Base-by-base conservation (phyloP, 2,888 invertebrate genomes). In the Protophormia terraenovae region DNA sequence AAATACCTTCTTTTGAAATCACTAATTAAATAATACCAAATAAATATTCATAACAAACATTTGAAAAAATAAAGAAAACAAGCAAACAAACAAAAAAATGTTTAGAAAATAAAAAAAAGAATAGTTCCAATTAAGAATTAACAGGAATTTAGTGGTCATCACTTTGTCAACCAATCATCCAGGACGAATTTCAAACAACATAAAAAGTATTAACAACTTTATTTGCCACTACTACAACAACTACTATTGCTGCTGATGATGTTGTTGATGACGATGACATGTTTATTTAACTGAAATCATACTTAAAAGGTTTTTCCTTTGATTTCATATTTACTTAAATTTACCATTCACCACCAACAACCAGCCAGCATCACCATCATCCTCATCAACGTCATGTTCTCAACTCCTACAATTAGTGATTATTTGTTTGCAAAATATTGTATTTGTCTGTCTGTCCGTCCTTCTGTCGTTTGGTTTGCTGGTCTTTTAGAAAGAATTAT, bases 401-500 rank as follows among this genome's bases (percentile, higher is more conserved):
- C 64, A 71, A 83, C 82, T 83, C 82, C 82, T 83, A 78, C 85
- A 85, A 85, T 85, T 85, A 85, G 85, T 78, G 73, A 85, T 82
- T 85, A 85, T 85, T 85, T 85, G 82, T 84, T 84, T 62, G 79
- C 66, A 81, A 81, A 80, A 67, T 80, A 73, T 58, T 69, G 47
- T 41, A 58, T 35, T 6, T 16, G 45, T 67, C 10, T 29, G 64
- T 16, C 24, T 29, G 75, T 76, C 41, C 12, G 76, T 35, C n/a
- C 12, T 12, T n/a, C n/a, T n/a, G n/a, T n/a, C n/a, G 29, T n/a
- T 47, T 45, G 45, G 35, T 27, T n/a, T n/a, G n/a, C n/a, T n/a
- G n/a, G n/a, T n/a, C n/a, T n/a, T n/a, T n/a, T n/a, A n/a, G n/a
- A n/a, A n/a, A n/a, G n/a, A n/a, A n/a, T n/a, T n/a, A n/a, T n/a